Conservation (phyloP, 2,888 invertebrate genomes). For the Dicycla oo region DNA sequence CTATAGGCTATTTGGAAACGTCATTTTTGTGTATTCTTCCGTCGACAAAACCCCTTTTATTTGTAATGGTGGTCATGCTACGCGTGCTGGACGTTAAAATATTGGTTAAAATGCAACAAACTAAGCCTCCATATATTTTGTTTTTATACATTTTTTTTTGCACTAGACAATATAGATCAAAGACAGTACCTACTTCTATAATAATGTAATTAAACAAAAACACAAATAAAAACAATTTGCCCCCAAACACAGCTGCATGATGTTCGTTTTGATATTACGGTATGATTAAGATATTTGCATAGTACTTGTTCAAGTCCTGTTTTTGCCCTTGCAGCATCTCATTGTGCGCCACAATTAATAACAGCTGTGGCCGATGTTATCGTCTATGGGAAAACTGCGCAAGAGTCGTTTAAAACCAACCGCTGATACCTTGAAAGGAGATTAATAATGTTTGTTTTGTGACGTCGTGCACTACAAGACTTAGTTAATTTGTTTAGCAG, state of each 20-base stretch:
- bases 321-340: constrained; percentile 71
- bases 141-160: too few relatives aligned
- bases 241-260: not conserved
- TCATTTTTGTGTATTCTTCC: too few relatives aligned
- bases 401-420: constrained; percentile 56
- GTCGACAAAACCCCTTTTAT: too few relatives aligned
- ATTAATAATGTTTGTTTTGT: constrained; percentile 32
- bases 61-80: too few relatives aligned
- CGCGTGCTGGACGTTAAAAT: too few relatives aligned
- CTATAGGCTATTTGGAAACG: too few relatives aligned
- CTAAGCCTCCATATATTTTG: too few relatives aligned
- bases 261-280: constrained; percentile 3
- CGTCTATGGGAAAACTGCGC: constrained; percentile 73
- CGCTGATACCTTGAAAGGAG: constrained; percentile 49
- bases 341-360: constrained; percentile 74
- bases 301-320: constrained; percentile 60
- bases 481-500: not conserved
- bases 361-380: constrained; percentile 72
- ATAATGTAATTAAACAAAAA: not conserved
- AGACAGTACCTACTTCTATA: too few relatives aligned
- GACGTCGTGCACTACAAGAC: not conserved
- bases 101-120: too few relatives aligned
- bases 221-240: not conserved
- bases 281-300: constrained; percentile 49
- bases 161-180: too few relatives aligned